Conservation (phyloP, 2,113 vertebrate species). For the Thalassarche chlororhynchos region DNA sequence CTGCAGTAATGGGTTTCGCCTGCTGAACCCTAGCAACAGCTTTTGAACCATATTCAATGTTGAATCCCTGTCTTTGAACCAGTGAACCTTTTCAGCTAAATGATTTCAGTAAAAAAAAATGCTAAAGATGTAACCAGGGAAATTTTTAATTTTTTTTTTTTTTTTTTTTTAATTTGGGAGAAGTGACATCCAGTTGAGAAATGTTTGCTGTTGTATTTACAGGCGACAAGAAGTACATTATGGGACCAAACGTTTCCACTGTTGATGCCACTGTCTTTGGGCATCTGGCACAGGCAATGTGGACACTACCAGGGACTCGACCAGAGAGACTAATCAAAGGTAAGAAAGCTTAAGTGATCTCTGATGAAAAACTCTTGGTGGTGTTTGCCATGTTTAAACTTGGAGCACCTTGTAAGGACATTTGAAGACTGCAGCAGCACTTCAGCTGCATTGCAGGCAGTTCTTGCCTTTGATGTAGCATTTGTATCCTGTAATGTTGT, state of each 20-base stretch:
- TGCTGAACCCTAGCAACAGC: not conserved
- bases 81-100: not conserved
- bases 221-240: constrained; percentile 98
- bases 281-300: constrained; percentile 96
- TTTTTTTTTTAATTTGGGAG: not conserved
- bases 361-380: not conserved
- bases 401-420: not conserved
- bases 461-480: not conserved
- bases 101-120: not conserved
- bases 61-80: not conserved
- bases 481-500: not conserved
- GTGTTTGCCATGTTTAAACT: not conserved
- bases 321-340: constrained; percentile 96
- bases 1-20: not conserved
- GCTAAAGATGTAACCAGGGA: not conserved
- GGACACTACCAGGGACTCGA: constrained; percentile 94
- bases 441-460: not conserved
- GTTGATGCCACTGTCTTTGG: constrained; percentile 96
- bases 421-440: not conserved
- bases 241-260: constrained; percentile 92
- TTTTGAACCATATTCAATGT: not conserved
- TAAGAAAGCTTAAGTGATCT: constrained; percentile 43
- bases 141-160: not conserved
- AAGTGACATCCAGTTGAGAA: not conserved
- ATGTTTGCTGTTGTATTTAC: not conserved